Conservation (phyloP, 2,888 invertebrate species). For the Homarus gammarus region DNA sequence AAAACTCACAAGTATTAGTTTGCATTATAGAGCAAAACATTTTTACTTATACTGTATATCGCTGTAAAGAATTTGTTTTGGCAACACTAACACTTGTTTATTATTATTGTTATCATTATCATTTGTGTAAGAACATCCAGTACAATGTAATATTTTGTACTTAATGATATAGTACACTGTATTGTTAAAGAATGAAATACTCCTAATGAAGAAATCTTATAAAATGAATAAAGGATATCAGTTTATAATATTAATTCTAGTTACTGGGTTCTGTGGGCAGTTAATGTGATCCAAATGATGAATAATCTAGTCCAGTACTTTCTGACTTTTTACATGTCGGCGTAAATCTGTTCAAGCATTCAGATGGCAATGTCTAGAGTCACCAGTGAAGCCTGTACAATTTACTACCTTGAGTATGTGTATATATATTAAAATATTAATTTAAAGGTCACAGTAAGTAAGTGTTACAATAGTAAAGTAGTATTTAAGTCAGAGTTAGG, state of each 20-base stretch:
- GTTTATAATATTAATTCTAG: too few relatives aligned
- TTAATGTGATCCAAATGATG: background rate
- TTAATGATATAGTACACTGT: background rate
- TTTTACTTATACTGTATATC: background rate
- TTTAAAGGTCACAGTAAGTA: background rate
- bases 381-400: background rate
- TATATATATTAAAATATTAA: background rate
- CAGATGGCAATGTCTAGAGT: background rate
- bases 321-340: background rate
- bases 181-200: background rate
- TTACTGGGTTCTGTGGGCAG: too few relatives aligned
- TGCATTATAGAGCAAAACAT: background rate
- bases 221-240: too few relatives aligned
- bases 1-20: background rate
- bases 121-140: background rate
- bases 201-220: background rate
- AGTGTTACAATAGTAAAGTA: background rate
- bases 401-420: background rate
- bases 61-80: background rate
- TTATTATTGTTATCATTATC: background rate
- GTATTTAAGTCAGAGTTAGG: background rate
- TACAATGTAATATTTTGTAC: background rate
- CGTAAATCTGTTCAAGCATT: background rate
- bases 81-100: background rate
- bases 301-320: slow-evolving; percentile 2